phyloP scores from a whole-genome alignment of 2,888 invertebrate genomes.

The Andricus curvator region DNA sequence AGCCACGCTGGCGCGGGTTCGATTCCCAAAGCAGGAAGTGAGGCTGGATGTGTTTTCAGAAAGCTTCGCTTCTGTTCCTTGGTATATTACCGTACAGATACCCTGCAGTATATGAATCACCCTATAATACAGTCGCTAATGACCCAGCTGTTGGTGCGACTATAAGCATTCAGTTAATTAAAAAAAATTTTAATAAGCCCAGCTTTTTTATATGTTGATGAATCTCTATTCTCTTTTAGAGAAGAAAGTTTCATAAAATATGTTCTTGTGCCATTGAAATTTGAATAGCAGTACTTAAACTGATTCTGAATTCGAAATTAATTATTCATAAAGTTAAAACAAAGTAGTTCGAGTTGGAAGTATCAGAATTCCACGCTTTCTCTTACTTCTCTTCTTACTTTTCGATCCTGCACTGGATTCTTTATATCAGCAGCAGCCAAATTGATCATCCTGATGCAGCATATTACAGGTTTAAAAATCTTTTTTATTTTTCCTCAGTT shows the following conservation, averaged over 20 bases:
- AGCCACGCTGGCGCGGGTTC: no score
- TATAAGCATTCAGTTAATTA: no score
- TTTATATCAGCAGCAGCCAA: slow-evolving; percentile 16
- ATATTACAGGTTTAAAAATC: background rate
- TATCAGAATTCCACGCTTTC: slow-evolving; percentile 11
- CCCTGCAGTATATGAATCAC: no score
- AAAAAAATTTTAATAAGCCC: no score
- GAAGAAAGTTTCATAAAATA: slow-evolving; percentile 6
- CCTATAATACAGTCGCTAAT: no score
- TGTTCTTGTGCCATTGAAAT: slow-evolving; percentile 59
- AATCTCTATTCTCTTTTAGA: background rate
- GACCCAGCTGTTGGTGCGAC: no score
- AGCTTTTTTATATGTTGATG: background rate
- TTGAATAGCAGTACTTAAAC: slow-evolving; percentile 57
- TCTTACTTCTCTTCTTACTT: slow-evolving; percentile 21
- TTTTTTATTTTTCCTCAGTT: background rate
- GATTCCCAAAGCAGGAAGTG: no score
- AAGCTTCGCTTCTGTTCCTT: no score
- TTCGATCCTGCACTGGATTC: slow-evolving; percentile 1
- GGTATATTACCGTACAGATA: no score
- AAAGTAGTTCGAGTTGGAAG: slow-evolving; percentile 41
- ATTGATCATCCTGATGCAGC: background rate
- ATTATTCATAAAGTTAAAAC: slow-evolving; percentile 56
- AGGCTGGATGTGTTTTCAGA: no score
- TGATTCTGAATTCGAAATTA: slow-evolving; percentile 61